Evolutionary conservation across 2,888 invertebrate species (phyloP), one percentile per base, ranked within the genome.

Genomic region (Nasonovia ribisnigri): DNA sequence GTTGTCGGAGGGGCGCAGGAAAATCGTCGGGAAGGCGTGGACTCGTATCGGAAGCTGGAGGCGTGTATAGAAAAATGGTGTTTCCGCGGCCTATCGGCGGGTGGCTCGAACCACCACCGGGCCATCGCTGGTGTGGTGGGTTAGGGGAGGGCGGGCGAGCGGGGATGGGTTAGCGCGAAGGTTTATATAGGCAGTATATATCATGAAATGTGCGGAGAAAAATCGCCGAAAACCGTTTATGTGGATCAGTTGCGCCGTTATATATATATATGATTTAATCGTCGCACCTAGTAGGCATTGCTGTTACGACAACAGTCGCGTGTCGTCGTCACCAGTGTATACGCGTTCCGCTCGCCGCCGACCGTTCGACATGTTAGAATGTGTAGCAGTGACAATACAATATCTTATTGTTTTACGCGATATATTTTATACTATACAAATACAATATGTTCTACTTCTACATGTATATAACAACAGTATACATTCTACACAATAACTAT

Each of bases 61-160:
- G 88, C 88, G 88, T 88, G 92, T 24, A 67, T 67, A 84, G 84
- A 90, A 93, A 93, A 93, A 90, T 84, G 93, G 84, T 57, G 93
- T 84, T 84, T 90, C 90, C 90, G 93, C 90, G 93, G 84, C 93
- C 93, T 93, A 93, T 93, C 90, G 57, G 13, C 36, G 54, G 43
- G 26, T 54, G 42, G 89, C 54, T 90, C 11, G 29, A 48, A 46
- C 16, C 48, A 48, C 90, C n/a, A 36, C n/a, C n/a, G n/a, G n/a
- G n/a, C n/a, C 43, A 67, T 5, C 4, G n/a, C n/a, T 1, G 16
- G n/a, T 5, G 67, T 20, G 16, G 60, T 43, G 42, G 54, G 42
- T 26, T 13, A 88, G 54, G 26, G n/a, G 88, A 26, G 54, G 11
- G 13, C 57, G 42, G 1, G 57, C 6, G 57, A 42, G 29, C 29